Base-by-base conservation (phyloP, 2,113 vertebrate genomes). In the Sclerurus mexicanus region DNA sequence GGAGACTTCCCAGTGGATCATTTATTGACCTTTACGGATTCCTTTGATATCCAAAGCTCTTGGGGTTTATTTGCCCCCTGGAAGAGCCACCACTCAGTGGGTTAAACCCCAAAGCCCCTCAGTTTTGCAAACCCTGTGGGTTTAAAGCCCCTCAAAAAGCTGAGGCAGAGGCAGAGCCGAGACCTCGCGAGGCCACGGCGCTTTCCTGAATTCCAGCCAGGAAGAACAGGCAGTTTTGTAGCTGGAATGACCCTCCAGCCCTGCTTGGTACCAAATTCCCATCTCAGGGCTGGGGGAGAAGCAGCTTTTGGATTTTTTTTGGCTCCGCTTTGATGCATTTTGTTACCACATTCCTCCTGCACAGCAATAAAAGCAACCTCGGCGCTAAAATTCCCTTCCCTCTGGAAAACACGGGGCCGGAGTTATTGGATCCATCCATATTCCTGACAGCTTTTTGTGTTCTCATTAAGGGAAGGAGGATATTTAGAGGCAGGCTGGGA, bases 381-480 rank as follows among this genome's bases (percentile, higher is more conserved):
- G 7, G 2, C 7, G 1, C 40, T 56, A 18, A 46, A 62, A 56
- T 40, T 17, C 73, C 42, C 46, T 25, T 27, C 47, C 5, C 55
- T 39, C 22, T 33, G 85, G 73, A 83, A 72, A 40, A 10, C 46
- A 42, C 7, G 62, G 83, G 59, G 89, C 75, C 10, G 4, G 31
- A 12, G 64, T 90, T 92, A 95, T 96, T 95, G 95, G 63, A 92
- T 5, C 9, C 95, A 97, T 96, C 89, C 52, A 12, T 96, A 94
- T 60, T 80, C 72, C 91, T 95, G 94, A 96, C 96, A 97, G 91
- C 89, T 74, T 46, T 12, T 19, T 27, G 74, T 47, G 14, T 3
- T 73, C 82, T 92, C 92, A 86, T 90, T 64, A 81, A 47, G 42
- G 0, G 31, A 21, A 47, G 64, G 73, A 50, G 72, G 87, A 55